These are phyloP conservation scores for Aromia moschata DNA, from an alignment of 2,888 invertebrate genomes.

Conservation along the genomic window DNA sequence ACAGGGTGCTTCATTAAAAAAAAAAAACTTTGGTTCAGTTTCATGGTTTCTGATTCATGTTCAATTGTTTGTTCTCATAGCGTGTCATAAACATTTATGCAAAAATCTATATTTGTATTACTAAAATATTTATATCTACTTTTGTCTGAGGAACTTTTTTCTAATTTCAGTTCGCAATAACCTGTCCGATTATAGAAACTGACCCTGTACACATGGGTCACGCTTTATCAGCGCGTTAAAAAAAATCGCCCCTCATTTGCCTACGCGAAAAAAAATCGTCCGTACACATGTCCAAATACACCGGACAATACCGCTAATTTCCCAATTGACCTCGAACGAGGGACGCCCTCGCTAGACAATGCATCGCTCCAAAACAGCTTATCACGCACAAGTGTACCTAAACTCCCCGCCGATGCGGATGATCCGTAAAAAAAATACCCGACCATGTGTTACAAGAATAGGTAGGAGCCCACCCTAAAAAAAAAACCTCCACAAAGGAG, in stretches of 20 bases:
- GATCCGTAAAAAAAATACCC: constrained; percentile 18
- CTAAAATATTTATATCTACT: no score
- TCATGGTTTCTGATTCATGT: no score
- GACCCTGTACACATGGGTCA: no score
- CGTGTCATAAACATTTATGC: no score
- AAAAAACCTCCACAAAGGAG: constrained; percentile 33
- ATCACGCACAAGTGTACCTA: constrained; percentile 20
- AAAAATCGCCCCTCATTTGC: not conserved
- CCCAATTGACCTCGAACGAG: constrained; percentile 10
- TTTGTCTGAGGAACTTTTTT: no score
- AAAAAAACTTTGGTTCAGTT: no score
- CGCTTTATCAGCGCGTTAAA: no score
- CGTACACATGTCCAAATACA: not conserved
- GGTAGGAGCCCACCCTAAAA: constrained; percentile 33
- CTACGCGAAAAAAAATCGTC: not conserved
- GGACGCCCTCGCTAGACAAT: constrained; percentile 6
- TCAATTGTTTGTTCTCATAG: no score
- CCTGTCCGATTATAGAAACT: no score
- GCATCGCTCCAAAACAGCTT: not conserved
- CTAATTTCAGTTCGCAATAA: no score
- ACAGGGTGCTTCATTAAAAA: no score
- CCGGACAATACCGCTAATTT: not conserved
- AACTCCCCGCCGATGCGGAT: not conserved
- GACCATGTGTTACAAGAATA: constrained; percentile 34
- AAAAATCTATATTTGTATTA: no score